Evolutionary conservation across 2,113 vertebrate species (phyloP).

Genomic region (Calonectris borealis): DNA sequence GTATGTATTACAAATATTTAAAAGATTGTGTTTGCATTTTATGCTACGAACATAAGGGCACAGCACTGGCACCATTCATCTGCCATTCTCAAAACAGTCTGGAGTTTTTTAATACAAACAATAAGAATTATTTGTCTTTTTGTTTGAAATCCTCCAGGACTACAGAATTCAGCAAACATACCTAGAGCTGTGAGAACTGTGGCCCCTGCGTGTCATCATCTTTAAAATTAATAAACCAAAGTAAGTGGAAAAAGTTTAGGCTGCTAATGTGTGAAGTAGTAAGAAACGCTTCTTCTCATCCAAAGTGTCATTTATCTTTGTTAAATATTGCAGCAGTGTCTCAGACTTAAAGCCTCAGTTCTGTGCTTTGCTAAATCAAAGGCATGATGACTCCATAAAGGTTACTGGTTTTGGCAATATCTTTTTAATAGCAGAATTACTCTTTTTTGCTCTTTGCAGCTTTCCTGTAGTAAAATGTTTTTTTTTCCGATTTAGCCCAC

Average conservation of each 20-base stretch:
- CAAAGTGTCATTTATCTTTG: constrained; percentile 39
- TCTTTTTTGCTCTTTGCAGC: not conserved
- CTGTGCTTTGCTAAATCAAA: constrained; percentile 28
- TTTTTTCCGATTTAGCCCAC: not conserved
- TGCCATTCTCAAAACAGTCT: not conserved
- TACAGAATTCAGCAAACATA: not conserved
- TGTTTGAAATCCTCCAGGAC: not conserved
- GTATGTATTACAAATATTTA: not conserved
- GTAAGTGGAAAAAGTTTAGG: constrained; percentile 3
- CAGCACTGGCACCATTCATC: not conserved
- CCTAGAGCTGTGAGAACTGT: not conserved
- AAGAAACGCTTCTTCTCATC: constrained; percentile 1
- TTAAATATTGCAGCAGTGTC: not conserved
- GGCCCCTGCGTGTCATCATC: not conserved
- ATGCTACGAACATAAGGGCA: not conserved
- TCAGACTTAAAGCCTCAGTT: not conserved
- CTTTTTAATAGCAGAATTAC: constrained; percentile 37
- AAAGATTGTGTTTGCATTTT: constrained; percentile 3
- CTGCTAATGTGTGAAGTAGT: not conserved
- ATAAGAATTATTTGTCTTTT: not conserved
- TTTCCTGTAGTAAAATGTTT: not conserved
- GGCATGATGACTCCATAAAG: constrained; percentile 15
- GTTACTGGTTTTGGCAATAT: constrained; percentile 34
- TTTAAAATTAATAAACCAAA: constrained; percentile 59
- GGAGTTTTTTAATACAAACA: not conserved